Evolutionary conservation across 2,888 invertebrate genomes (phyloP).

Genomic region (Hecatera dysodea): DNA sequence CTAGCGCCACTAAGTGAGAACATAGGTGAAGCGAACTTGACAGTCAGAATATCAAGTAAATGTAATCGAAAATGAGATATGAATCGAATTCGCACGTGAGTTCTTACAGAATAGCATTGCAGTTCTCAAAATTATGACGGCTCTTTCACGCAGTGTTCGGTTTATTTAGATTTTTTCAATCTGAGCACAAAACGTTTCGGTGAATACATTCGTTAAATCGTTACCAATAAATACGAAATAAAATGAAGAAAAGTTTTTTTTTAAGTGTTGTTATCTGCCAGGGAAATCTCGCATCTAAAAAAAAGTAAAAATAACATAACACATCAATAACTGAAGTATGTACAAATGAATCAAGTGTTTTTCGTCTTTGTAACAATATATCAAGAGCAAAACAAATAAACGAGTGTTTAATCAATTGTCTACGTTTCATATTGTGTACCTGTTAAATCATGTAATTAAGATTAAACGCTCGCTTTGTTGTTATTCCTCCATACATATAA

Average conservation of each 20-base stretch:
- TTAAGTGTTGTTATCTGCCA: background rate
- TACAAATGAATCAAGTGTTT: background rate
- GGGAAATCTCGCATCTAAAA: background rate
- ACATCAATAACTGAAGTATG: background rate
- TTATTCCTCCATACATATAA: background rate
- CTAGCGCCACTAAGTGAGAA: too few relatives aligned
- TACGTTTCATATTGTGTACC: background rate
- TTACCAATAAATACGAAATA: too few relatives aligned
- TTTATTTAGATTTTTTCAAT: too few relatives aligned
- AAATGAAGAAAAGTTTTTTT: too few relatives aligned
- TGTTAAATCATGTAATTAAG: constrained; percentile 24
- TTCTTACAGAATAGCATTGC: too few relatives aligned
- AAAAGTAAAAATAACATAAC: background rate
- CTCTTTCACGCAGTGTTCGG: too few relatives aligned
- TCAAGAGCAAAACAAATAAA: constrained; percentile 24
- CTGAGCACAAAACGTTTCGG: too few relatives aligned
- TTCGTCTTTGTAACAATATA: background rate
- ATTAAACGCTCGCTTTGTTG: constrained; percentile 4
- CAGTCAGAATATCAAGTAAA: too few relatives aligned
- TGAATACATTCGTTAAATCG: too few relatives aligned
- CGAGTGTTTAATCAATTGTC: constrained; percentile 5
- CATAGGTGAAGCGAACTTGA: too few relatives aligned
- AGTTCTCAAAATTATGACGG: background rate
- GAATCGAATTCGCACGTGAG: too few relatives aligned
- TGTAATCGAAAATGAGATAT: too few relatives aligned